Conservation (phyloP, 2,888 invertebrate genomes). For the Sarcophaga rosellei region DNA sequence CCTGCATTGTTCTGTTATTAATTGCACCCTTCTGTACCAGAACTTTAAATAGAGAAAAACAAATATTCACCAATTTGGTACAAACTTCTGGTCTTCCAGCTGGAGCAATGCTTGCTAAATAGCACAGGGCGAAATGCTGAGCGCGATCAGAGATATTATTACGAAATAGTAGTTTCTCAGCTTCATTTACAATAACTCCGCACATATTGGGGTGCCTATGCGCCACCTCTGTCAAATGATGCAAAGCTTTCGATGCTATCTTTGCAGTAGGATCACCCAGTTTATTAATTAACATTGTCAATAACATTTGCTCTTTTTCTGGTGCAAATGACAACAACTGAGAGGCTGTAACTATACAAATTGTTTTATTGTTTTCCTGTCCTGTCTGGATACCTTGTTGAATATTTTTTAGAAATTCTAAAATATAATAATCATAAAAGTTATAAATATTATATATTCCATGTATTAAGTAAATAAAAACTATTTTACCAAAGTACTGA, state of each 20-base stretch:
- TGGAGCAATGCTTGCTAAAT: conserved; percentile 90
- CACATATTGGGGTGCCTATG: conserved; percentile 96
- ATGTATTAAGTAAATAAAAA: too few species aligned
- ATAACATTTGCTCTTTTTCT: conserved; percentile 83
- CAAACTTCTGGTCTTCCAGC: conserved; percentile 91
- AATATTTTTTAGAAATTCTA: conserved; percentile 79
- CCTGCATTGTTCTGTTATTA: conserved; percentile 91
- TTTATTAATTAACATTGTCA: conserved; percentile 94
- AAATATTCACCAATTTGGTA: conserved; percentile 92
- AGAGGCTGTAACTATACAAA: conserved; percentile 76
- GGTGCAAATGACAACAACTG: conserved; percentile 78
- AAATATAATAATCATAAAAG: conserved; percentile 34
- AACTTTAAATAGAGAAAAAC: conserved; percentile 97
- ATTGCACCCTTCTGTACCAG: conserved; percentile 91
- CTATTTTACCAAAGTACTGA: conserved; percentile 84
- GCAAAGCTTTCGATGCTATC: conserved; percentile 93
- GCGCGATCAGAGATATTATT: conserved; percentile 92
- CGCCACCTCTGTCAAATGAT: conserved; percentile 91
- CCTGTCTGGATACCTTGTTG: conserved; percentile 79
- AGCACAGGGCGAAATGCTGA: conserved; percentile 96
- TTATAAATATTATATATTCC: too few species aligned
- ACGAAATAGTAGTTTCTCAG: conserved; percentile 94
- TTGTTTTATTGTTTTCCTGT: conserved; percentile 79
- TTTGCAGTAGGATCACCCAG: conserved; percentile 93
- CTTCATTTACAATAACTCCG: conserved; percentile 90